These are phyloP conservation scores for Ricordea florida DNA, from an alignment of 92 coral and sea anemone genomes.

Conservation along the genomic window DNA sequence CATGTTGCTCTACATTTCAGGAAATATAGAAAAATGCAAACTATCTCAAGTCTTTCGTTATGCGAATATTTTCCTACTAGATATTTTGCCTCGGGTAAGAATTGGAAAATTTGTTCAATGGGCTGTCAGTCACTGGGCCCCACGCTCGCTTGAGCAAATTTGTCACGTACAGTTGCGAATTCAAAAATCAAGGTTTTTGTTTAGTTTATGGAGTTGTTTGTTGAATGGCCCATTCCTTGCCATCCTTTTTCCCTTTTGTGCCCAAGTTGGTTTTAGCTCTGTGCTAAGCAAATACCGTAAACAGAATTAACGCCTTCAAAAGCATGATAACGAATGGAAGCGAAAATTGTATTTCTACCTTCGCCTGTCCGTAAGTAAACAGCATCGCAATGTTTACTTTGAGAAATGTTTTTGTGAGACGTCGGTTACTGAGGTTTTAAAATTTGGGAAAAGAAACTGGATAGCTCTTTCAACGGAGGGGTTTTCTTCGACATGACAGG, in stretches of 20 bases:
- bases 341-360: slow-evolving; percentile 71
- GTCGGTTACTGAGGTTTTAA: slow-evolving; percentile 21
- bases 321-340: slow-evolving; percentile 47
- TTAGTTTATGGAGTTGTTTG: no score
- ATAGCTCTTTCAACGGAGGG: slow-evolving; percentile 30
- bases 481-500: slow-evolving; percentile 43
- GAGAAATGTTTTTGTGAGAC: slow-evolving; percentile 44
- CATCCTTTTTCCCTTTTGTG: background rate
- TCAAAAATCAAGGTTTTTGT: no score
- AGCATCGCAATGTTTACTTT: slow-evolving; percentile 52
- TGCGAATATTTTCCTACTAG: slow-evolving; percentile 10
- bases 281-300: slow-evolving; percentile 54
- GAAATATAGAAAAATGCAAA: background rate
- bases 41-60: background rate
- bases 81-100: slow-evolving; percentile 19
- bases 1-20: no score
- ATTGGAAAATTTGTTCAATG: slow-evolving; percentile 6
- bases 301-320: slow-evolving; percentile 74
- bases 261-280: slow-evolving; percentile 41
- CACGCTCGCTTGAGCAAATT: background rate
- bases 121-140: background rate
- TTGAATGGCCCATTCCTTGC: background rate
- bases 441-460: background rate
- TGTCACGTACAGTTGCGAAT: no score
- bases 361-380: slow-evolving; percentile 53